phyloP scores from a whole-genome alignment of 2,888 invertebrate genomes.

The Drosophila antonietae region DNA sequence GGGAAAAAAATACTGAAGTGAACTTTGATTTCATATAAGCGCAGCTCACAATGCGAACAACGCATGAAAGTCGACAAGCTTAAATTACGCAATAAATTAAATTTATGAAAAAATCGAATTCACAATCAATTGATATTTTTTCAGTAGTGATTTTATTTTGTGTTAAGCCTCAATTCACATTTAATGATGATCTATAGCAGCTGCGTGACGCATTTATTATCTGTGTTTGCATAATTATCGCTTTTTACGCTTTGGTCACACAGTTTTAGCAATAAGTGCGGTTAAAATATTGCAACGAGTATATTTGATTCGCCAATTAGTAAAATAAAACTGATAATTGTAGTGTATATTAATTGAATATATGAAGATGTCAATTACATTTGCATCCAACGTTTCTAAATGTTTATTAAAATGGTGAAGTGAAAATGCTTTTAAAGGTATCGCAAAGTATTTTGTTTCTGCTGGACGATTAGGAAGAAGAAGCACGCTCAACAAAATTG shows the following conservation, averaged over 20 bases:
- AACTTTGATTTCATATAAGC: conserved; percentile 43
- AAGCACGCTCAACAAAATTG: neutral
- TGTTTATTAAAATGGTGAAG: neutral
- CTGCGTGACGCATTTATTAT: neutral
- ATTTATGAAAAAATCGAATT: conserved; percentile 8
- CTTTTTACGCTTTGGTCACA: conserved; percentile 8
- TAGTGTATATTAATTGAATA: neutral
- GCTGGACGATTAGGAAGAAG: neutral
- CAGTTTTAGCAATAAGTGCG: neutral
- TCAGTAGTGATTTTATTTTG: neutral
- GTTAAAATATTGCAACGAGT: neutral
- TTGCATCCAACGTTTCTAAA: neutral
- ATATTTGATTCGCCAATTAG: neutral
- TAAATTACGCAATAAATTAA: conserved; percentile 6
- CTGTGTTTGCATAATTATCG: neutral
- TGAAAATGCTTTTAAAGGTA: too few species aligned
- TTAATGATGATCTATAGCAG: conserved; percentile 5
- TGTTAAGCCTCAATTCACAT: neutral
- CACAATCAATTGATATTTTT: conserved; percentile 15
- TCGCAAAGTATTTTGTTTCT: too few species aligned
- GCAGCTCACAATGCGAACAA: conserved; percentile 1
- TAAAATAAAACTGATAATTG: neutral
- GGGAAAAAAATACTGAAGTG: conserved; percentile 16
- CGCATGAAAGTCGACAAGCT: neutral
- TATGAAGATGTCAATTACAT: neutral